Conservation (phyloP, 2,888 invertebrate species). For the Philhelius pedissequus region DNA sequence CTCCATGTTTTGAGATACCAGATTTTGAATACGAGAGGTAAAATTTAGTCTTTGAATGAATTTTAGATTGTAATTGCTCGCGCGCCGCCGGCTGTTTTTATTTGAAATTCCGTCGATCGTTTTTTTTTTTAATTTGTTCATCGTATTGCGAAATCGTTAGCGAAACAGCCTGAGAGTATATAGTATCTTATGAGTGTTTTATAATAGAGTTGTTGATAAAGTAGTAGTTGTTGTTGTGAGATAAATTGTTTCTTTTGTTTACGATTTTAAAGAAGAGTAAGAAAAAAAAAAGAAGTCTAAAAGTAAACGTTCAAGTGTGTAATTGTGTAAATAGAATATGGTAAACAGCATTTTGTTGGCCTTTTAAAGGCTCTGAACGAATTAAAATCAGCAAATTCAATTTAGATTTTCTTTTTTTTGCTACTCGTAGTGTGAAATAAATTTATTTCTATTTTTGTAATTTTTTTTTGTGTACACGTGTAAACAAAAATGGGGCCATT, state of each 20-base stretch:
- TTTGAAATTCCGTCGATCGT: constrained; percentile 29
- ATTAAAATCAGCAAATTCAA: background rate
- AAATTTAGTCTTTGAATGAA: constrained; percentile 30
- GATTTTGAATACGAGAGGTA: constrained; percentile 33
- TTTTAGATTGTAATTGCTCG: constrained; percentile 45
- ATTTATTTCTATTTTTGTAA: background rate
- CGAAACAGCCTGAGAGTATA: constrained; percentile 2
- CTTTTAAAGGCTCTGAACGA: background rate
- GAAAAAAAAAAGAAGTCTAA: background rate
- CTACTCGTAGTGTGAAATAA: background rate
- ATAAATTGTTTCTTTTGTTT: constrained; percentile 51
- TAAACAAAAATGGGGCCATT: constrained; percentile 48
- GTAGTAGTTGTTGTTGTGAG: constrained; percentile 33
- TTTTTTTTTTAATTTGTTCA: background rate
- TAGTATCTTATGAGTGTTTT: constrained; percentile 22
- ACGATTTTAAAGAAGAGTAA: constrained; percentile 6
- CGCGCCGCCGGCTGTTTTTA: constrained; percentile 30
- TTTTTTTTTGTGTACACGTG: background rate
- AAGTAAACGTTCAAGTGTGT: background rate
- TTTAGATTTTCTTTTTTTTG: background rate
- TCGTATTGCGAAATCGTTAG: constrained; percentile 23
- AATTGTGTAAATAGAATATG: constrained; percentile 2
- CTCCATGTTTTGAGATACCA: constrained; percentile 29
- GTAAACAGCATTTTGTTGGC: background rate
- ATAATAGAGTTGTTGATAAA: constrained; percentile 23